Evolutionary conservation across 2,113 vertebrate genomes (phyloP).

Genomic region (Daboia siamensis): DNA sequence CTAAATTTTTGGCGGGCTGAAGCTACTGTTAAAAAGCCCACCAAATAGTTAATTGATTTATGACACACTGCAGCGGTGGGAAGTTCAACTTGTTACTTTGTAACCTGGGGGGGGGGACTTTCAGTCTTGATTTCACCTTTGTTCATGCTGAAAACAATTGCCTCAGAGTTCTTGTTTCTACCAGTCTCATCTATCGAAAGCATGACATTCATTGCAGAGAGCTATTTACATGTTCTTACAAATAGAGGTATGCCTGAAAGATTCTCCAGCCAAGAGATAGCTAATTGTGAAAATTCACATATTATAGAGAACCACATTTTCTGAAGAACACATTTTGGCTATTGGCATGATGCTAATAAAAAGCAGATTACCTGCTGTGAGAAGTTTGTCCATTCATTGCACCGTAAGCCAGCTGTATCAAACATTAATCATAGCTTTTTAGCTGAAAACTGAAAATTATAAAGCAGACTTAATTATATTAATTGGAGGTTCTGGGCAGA

Average conservation of each 20-base stretch:
- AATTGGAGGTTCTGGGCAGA: slow-evolving; percentile 37
- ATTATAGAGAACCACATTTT: background rate
- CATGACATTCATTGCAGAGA: background rate
- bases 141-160: too few relatives aligned
- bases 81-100: too few relatives aligned
- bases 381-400: background rate
- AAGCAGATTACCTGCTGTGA: slow-evolving; percentile 31
- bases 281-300: background rate
- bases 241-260: background rate
- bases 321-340: slow-evolving; percentile 19
- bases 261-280: background rate
- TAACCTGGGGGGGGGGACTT: too few relatives aligned
- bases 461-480: slow-evolving; percentile 37
- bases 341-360: slow-evolving; percentile 19
- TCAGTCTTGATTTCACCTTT: too few relatives aligned
- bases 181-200: too few relatives aligned
- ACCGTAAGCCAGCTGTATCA: slow-evolving; percentile 5
- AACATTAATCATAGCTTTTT: slow-evolving; percentile 28
- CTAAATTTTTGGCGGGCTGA: too few relatives aligned
- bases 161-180: too few relatives aligned
- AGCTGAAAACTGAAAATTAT: slow-evolving; percentile 34
- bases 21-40: too few relatives aligned
- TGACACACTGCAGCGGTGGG: too few relatives aligned
- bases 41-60: too few relatives aligned
- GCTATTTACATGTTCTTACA: background rate